Evolutionary conservation across 2,888 invertebrate genomes (phyloP), one percentile per base, ranked within the genome.

Genomic region (Spicauda simplicius): DNA sequence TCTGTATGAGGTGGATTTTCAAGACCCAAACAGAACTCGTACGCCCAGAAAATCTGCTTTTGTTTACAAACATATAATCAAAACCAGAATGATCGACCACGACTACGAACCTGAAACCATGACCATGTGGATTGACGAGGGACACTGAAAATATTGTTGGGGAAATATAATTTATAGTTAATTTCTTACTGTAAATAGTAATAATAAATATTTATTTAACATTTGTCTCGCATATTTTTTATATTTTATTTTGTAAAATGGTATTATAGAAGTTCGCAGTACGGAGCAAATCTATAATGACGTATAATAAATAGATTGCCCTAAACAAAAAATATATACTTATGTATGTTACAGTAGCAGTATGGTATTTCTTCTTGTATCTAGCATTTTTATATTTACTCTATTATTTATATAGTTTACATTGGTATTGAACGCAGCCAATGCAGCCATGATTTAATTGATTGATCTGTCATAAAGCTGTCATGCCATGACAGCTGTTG

Each of bases 1-100:
- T 5, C 74, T 97, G 0, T 95, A 95, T 76, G 82, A 93, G 33
- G 95, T 97, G 0, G 94, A 97, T 81, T 96, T 96, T 79, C 86
- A 88, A 14, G 94, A 94, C 72, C 93, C 95, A 0, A 86, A 88
- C 0, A 94, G 95, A 74, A 90, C 94, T 0, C 93, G 97, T 74
- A 95, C 93, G 0, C 93, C 95, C 0, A 96, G 96, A 77, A 89
- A 91, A 54, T 96, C 96, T 0, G 94, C 94, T 0, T 77, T 87
- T 56, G 93, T 94, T 72, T 95, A 94, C 81, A 94, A 93, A 73
- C 82, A 93, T 48, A 85, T 95, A 62, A 88, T 95, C 63, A 87
- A 87, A 74, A 90, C 86, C n/a, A 86, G 87, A 64, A 72, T 70
- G 59, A 80, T 94, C 37, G 87, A 91, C 70, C 78, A 83, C 54